Base-by-base conservation (phyloP, 2,888 invertebrate species). In the Hyalella azteca region DNA sequence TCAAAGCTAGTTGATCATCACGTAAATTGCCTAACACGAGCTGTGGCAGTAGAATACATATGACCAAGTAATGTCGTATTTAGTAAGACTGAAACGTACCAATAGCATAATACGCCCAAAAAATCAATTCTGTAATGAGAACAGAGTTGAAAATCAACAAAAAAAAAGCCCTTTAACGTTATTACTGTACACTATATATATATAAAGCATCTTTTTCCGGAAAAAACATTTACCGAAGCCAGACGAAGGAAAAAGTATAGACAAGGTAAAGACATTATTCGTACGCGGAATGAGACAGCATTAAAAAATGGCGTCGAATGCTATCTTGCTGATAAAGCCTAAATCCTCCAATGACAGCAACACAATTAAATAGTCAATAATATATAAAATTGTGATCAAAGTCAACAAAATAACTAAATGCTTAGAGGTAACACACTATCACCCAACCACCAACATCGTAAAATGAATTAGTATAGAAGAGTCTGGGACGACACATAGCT, bases 321-420 rank as follows among this genome's bases (percentile, higher is more conserved):
- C 54, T 54, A 54, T 54, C 54, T 54, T 54, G 54, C 66, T 66
- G 29, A 32, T 13, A 29, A 66, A 66, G 36, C 66, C 66, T n/a
- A 36, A 66, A 36, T 66, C 66, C n/a, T 66, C n/a, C 66, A 36
- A 32, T 66, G 66, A 66, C 36, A 66, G 66, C 66, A 66, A 66
- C 66, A 36, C 66, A 66, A 66, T 66, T 66, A 66, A 26, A 66
- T 66, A 66, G 66, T 66, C 66, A 66, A 66, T 66, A 66, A 36
- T 66, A 66, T 36, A 66, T 66, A 66, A 66, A 66, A 66, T 66
- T 66, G 66, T 66, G 66, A 66, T 66, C 66, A 66, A 66, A 66
- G 66, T 66, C 66, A 66, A 66, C 66, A 66, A 66, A 66, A 66
- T 66, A 66, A 66, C 66, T 66, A 66, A 66, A 66, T 66, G 66